Percentiles rank a stretch among this genome's conserved stretches.
These are phyloP conservation scores for Teleopsis dalmanni DNA, from an alignment of 1,140 invertebrate genomes.

Conservation along the genomic window DNA sequence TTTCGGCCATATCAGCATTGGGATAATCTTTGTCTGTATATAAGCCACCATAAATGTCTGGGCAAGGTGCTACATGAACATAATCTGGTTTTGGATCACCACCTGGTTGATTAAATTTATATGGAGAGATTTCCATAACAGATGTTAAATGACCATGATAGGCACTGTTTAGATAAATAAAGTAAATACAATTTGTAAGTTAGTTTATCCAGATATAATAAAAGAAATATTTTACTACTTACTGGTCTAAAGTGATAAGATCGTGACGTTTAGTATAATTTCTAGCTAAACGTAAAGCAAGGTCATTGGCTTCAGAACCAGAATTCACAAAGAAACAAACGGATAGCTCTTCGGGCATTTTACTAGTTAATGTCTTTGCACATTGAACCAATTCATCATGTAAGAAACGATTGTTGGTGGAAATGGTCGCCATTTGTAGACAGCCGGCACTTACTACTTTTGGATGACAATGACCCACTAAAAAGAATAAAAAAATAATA, in stretches of 20 bases:
- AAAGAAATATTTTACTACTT: slow-evolving; percentile 49
- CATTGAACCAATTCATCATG: slow-evolving; percentile 92
- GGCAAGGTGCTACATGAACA: slow-evolving; percentile 90
- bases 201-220: background rate
- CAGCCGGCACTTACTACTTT: slow-evolving; percentile 80
- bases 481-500: slow-evolving; percentile 22
- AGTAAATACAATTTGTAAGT: background rate
- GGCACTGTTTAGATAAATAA: slow-evolving; percentile 77
- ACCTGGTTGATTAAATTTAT: slow-evolving; percentile 87
- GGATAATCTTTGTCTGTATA: slow-evolving; percentile 65
- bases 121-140: slow-evolving; percentile 94
- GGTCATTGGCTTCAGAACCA: slow-evolving; percentile 98
- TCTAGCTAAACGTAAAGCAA: slow-evolving; percentile 84
- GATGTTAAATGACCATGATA: slow-evolving; percentile 96
- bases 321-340: slow-evolving; percentile 98
- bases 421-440: slow-evolving; percentile 82
- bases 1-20: slow-evolving; percentile 64
- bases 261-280: slow-evolving; percentile 84
- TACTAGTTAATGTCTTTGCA: slow-evolving; percentile 73
- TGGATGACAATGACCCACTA: slow-evolving; percentile 96
- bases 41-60: slow-evolving; percentile 88
- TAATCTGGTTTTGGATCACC: slow-evolving; percentile 73
- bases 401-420: slow-evolving; percentile 91
- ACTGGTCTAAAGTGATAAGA: slow-evolving; percentile 92
- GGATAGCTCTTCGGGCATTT: slow-evolving; percentile 70